Conservation (phyloP, 2,888 invertebrate species). For the Oligia strigilis region DNA sequence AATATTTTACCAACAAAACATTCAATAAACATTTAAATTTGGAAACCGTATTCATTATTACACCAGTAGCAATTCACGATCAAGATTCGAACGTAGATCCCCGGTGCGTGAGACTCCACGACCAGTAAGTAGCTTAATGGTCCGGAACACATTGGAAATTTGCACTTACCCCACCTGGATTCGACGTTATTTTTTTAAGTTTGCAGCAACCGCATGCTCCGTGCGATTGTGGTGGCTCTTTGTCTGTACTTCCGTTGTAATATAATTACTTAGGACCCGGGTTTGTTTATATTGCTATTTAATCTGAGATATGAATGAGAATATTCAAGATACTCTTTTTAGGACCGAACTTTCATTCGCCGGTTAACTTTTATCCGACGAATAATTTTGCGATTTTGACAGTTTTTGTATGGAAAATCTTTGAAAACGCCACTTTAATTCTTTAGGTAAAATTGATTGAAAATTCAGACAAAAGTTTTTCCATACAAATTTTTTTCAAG, state of each 20-base stretch:
- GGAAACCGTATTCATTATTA: slow-evolving; percentile 23
- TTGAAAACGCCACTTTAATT: no score
- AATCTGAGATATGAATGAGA: slow-evolving; percentile 13
- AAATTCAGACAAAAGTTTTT: no score
- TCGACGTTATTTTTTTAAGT: slow-evolving; percentile 61
- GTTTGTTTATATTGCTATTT: slow-evolving; percentile 46
- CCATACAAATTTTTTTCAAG: no score
- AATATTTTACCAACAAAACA: background rate
- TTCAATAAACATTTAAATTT: slow-evolving; percentile 3
- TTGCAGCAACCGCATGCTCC: slow-evolving; percentile 52
- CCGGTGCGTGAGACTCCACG: slow-evolving; percentile 75
- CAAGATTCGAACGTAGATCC: slow-evolving; percentile 71
- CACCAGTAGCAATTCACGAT: slow-evolving; percentile 52
- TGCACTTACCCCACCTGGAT: slow-evolving; percentile 73
- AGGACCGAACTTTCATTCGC: no score
- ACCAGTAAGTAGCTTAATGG: slow-evolving; percentile 81
- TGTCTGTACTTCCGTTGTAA: slow-evolving; percentile 20
- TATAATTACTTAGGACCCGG: slow-evolving; percentile 39
- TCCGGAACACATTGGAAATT: slow-evolving; percentile 82
- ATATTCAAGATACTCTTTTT: background rate
- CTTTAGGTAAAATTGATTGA: no score
- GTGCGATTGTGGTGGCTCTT: slow-evolving; percentile 45
- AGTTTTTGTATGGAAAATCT: no score
- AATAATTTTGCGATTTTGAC: background rate
- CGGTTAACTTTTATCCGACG: no score